phyloP scores from a whole-genome alignment of 2,797 vertebrate genomes.

The Scolopax rusticola region DNA sequence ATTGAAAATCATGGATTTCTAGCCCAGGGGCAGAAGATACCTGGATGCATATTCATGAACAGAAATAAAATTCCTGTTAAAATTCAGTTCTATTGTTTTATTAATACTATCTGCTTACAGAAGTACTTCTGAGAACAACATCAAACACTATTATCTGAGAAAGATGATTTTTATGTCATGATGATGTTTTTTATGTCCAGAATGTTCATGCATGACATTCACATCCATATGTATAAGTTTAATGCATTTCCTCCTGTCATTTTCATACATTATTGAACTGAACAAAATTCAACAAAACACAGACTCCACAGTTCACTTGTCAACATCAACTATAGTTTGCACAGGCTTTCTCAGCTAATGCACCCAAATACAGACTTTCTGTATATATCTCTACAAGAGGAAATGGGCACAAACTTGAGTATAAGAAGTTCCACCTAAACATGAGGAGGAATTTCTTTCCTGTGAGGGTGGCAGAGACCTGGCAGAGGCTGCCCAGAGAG shows the following conservation, averaged over 20 bases:
- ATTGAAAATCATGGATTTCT: constrained; percentile 1
- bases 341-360: not conserved
- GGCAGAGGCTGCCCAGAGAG: too few relatives aligned
- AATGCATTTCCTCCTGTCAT: constrained; percentile 52
- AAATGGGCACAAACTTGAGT: too few relatives aligned
- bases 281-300: constrained; percentile 62
- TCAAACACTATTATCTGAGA: constrained; percentile 32
- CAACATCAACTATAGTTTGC: constrained; percentile 28
- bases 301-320: constrained; percentile 32
- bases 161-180: constrained; percentile 11
- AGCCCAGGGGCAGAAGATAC: not conserved
- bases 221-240: constrained; percentile 57
- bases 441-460: too few relatives aligned
- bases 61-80: not conserved
- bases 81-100: not conserved
- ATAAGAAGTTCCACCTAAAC: too few relatives aligned
- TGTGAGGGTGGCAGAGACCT: too few relatives aligned
- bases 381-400: too few relatives aligned
- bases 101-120: constrained; percentile 24
- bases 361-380: not conserved
- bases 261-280: constrained; percentile 63
- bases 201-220: constrained; percentile 38
- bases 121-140: constrained; percentile 44
- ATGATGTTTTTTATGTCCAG: constrained; percentile 16
- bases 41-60: constrained; percentile 35